Base-by-base conservation (phyloP, 2,888 invertebrate species). In the Oxyscelio sp. region DNA sequence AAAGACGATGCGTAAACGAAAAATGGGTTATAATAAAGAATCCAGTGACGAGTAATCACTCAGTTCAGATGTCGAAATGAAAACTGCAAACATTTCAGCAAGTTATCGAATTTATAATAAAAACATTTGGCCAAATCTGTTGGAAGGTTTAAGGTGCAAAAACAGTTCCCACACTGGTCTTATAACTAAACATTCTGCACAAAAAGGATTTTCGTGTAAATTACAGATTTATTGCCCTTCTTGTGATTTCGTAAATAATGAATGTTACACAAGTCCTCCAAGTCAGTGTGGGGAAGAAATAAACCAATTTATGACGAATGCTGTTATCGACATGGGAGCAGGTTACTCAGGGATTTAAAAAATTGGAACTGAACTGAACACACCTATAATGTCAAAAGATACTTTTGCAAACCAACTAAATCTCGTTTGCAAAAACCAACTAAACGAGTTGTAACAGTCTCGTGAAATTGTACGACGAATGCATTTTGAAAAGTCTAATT, bases 281-380 rank as follows among this genome's bases (percentile, higher is more conserved):
- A 65, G 15, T 65, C 31, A 48, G 34, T 13, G 11, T 65, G 34
- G 48, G 2, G 50, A 31, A 65, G 65, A 65, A 50, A 43, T 65
- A 15, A 65, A 65, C 21, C 50, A 65, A n/a, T 22, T 65, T 50
- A 9, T 65, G n/a, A 65, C 48, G 21, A 65, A 65, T 27, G 22
- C 65, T 17, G 22, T 50, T 8, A 11, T 65, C 11, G 65, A 65
- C 50, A 65, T 50, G 50, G 50, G 65, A n/a, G 65, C 66, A 38
- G 22, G 50, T 22, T 66, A 66, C 34, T 66, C 66, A 52, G 66
- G 38, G 17, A 4, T 52, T 22, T 52, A 66, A 52, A 52, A 66
- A 52, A 38, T 66, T 22, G 66, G 50, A 66, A 52, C 38, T 52
- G 66, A 34, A 52, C 17, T 65, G 21, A 65, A 65, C 21, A 65